Percentiles rank a stretch among this genome's conserved stretches.
Conservation (phyloP, 2,113 vertebrate species). For the Rhinichthys klamathensis region DNA sequence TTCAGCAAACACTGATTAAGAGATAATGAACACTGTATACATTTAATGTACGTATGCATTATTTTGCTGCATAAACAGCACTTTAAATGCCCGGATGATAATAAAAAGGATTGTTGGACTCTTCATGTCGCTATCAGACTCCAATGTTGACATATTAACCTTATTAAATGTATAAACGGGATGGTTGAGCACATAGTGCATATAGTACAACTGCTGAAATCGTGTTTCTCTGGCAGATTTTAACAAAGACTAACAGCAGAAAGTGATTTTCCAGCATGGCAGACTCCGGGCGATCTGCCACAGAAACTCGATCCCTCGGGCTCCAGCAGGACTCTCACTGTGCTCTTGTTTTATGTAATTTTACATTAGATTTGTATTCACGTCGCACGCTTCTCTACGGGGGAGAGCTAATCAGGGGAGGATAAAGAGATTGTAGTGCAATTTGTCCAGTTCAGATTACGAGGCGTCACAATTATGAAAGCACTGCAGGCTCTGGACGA, state of each 20-base stretch:
- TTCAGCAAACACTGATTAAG: too few relatives aligned
- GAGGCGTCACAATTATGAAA: slow-evolving; percentile 16
- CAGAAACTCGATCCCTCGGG: slow-evolving; percentile 8
- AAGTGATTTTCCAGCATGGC: background rate
- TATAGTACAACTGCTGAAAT: background rate
- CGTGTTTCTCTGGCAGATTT: background rate
- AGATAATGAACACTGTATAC: too few relatives aligned
- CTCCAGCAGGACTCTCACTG: background rate
- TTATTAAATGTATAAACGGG: too few relatives aligned
- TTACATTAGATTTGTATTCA: slow-evolving; percentile 1
- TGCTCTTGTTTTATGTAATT: background rate
- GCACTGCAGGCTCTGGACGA: slow-evolving; percentile 50
- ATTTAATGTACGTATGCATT: too few relatives aligned
- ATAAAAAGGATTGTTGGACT: too few relatives aligned
- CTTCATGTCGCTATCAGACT: too few relatives aligned
- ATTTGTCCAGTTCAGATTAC: slow-evolving; percentile 28
- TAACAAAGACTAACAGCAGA: too few relatives aligned
- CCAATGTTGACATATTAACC: too few relatives aligned
- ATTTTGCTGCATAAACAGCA: too few relatives aligned
- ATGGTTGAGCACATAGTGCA: too few relatives aligned
- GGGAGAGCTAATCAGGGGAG: slow-evolving; percentile 14
- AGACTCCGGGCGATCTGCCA: background rate
- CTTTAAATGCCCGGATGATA: too few relatives aligned
- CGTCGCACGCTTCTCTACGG: background rate
- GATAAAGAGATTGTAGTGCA: slow-evolving; percentile 8